Evolutionary conservation across 2,888 invertebrate genomes (phyloP), one percentile per base, ranked within the genome.

Genomic region (Tryphoninae sp.): DNA sequence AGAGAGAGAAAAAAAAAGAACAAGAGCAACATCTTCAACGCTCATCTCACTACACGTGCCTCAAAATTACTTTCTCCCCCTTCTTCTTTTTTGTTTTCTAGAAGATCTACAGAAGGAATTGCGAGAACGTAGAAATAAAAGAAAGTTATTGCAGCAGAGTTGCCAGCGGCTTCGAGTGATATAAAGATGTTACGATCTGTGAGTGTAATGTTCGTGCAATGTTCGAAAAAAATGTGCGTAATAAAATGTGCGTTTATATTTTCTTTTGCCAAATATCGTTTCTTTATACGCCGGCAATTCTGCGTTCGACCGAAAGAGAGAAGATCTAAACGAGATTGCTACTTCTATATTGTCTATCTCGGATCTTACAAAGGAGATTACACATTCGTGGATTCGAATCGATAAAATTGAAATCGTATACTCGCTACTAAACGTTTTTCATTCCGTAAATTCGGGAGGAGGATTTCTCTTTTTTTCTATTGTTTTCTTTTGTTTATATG

Each of bases 131-230:
- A 42, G 64, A 2, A 64, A 64, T 26, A 71, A 64, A 26, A 65
- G 26, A 65, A 26, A 59, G 19, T 65, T 13, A 4, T 58, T 42
- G 49, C 58, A 72, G 19, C 78, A 72, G 72, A 78, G 72, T 71
- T 78, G 64, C 71, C 71, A 67, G 59, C 65, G 49, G 8, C 42
- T 6, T 58, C 62, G 7, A n/a, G 26, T 11, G 11, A 42, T 11
- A 61, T 19, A 19, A 65, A 26, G 13, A 33, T 33, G 33, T 33
- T 33, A 33, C 33, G 33, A 33, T 33, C 33, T 33, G 33, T 33
- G 33, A 6, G 33, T 33, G 33, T 33, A 33, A 33, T 53, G 9
- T 33, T 16, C 26, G 33, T 58, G 40, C 19, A 69, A 7, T 6
- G 68, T 65, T 11, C 22, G 40, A n/a, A 40, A 4, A n/a, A n/a